Percentiles rank a stretch among this genome's conserved stretches.
These are phyloP conservation scores for Zele albiditarsus DNA, from an alignment of 2,888 invertebrate genomes.

Conservation along the genomic window DNA sequence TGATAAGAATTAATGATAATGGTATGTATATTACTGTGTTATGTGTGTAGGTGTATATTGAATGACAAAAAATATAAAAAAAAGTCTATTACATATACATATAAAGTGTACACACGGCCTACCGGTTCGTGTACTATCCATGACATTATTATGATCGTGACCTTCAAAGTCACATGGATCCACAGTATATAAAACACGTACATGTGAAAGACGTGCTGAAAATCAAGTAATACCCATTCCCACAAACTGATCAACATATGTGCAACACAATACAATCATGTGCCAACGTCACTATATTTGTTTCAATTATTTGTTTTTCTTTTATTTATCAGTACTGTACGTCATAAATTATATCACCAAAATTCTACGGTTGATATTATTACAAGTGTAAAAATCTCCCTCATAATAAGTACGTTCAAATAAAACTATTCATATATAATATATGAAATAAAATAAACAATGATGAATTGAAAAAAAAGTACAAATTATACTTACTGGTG, in stretches of 20 bases:
- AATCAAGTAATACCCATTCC: slow-evolving; percentile 9
- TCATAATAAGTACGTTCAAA: neutral
- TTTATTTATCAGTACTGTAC: neutral
- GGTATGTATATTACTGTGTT: neutral
- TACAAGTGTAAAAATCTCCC: neutral
- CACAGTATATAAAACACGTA: slow-evolving; percentile 37
- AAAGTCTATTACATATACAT: neutral
- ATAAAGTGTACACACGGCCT: slow-evolving; percentile 3
- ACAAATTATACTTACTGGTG: slow-evolving; percentile 36
- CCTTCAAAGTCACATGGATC: slow-evolving; percentile 53
- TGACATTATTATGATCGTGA: slow-evolving; percentile 54
- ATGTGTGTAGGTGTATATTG: neutral
- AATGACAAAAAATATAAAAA: slow-evolving; percentile 4
- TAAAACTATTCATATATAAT: neutral
- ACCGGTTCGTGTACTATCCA: slow-evolving; percentile 49
- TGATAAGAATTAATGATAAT: slow-evolving; percentile 32
- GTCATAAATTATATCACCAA: neutral
- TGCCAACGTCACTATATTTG: neutral
- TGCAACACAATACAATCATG: neutral
- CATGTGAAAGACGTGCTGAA: slow-evolving; percentile 23
- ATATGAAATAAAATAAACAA: neutral
- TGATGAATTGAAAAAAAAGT: slow-evolving; percentile 15
- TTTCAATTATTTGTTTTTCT: neutral
- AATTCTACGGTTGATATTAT: neutral
- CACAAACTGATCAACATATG: slow-evolving; percentile 6